A percentile compares a stretch with the other conserved stretches of the same genome.
Evolutionary conservation across 2,113 vertebrate species (phyloP).

Genomic region (Vulpes ferrilata): DNA sequence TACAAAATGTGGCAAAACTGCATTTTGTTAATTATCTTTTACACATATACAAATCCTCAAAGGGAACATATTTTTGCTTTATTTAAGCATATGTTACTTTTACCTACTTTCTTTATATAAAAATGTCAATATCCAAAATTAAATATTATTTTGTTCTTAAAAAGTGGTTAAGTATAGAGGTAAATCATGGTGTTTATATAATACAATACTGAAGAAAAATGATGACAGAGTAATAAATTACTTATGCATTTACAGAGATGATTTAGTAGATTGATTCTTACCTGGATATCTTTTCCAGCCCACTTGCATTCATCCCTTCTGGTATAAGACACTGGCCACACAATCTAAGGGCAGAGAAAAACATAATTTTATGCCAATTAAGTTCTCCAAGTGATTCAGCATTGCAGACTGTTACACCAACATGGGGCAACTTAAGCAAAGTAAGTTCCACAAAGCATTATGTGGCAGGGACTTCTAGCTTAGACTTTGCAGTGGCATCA

Average conservation of each 20-base stretch:
- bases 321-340: constrained; percentile 94
- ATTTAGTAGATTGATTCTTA: constrained; percentile 86
- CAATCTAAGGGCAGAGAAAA: constrained; percentile 91
- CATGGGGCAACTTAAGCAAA: not conserved
- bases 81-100: not conserved
- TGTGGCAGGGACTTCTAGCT: not conserved
- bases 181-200: not conserved
- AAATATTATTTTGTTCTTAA: not conserved
- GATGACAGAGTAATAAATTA: not conserved
- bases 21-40: not conserved
- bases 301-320: constrained; percentile 98
- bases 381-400: not conserved
- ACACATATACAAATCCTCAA: not conserved
- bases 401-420: not conserved
- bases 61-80: not conserved
- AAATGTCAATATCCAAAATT: not conserved
- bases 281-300: constrained; percentile 97
- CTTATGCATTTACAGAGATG: not conserved
- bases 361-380: constrained; percentile 70
- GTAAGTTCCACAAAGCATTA: not conserved
- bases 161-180: not conserved
- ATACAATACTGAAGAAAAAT: not conserved
- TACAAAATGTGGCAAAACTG: not conserved
- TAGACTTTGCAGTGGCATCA: not conserved
- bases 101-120: not conserved